Percentiles rank a stretch among this genome's conserved stretches.
Conservation (phyloP, 2,113 vertebrate genomes). For the Cyanocitta stelleri region DNA sequence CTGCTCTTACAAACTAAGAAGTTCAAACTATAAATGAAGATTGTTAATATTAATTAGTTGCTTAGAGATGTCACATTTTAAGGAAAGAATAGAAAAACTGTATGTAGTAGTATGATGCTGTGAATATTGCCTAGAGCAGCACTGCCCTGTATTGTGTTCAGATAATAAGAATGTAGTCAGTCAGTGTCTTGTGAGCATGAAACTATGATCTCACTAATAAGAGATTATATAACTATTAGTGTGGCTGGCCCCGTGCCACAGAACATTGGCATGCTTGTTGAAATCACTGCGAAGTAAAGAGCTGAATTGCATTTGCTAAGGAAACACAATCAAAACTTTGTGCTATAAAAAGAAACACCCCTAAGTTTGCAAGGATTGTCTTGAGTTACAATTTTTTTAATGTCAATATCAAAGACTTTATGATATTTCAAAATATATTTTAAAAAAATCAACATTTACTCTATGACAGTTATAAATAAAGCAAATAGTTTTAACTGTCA, state of each 20-base stretch:
- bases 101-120: background rate
- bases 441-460: background rate
- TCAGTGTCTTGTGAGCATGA: background rate
- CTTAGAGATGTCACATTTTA: background rate
- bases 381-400: background rate
- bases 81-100: background rate
- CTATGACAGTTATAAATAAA: background rate
- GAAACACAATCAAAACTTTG: slow-evolving; percentile 35
- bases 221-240: background rate
- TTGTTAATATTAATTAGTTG: background rate
- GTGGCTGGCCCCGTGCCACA: background rate
- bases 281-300: background rate
- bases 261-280: background rate
- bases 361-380: background rate
- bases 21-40: background rate
- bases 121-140: background rate
- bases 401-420: background rate
- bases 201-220: background rate
- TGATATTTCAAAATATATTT: background rate
- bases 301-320: slow-evolving; percentile 33
- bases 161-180: background rate
- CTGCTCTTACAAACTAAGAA: background rate
- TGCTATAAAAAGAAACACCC: slow-evolving; percentile 14
- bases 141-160: background rate
- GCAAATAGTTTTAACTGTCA: background rate